Conservation (phyloP, 2,888 invertebrate genomes). For the Phrixothrix hirtus region DNA sequence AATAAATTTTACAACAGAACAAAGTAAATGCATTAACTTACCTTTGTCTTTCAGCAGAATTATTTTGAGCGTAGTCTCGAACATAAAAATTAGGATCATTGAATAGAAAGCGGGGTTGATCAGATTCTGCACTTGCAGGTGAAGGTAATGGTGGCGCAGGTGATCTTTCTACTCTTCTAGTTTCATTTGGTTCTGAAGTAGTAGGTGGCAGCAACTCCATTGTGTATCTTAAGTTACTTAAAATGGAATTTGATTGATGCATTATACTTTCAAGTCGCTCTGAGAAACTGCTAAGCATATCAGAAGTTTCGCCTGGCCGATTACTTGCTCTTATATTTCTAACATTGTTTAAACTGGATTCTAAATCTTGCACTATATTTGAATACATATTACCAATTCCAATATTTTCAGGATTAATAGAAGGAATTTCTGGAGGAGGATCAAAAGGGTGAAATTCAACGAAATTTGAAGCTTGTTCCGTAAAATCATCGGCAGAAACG, state of each 20-base stretch:
- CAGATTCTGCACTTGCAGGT: slow-evolving; percentile 11
- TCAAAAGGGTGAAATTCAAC: slow-evolving; percentile 42
- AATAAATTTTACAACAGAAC: too few species aligned
- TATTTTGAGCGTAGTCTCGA: slow-evolving; percentile 38
- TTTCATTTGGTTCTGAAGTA: slow-evolving; percentile 14
- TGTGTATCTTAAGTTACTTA: slow-evolving; percentile 50
- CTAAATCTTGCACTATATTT: slow-evolving; percentile 52
- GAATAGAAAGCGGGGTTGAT: slow-evolving; percentile 35
- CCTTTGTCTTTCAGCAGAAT: slow-evolving; percentile 10
- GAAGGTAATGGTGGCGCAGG: slow-evolving; percentile 6
- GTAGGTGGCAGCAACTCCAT: slow-evolving; percentile 46
- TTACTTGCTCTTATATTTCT: slow-evolving; percentile 45
- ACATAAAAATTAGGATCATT: slow-evolving; percentile 47
- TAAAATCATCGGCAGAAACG: slow-evolving; percentile 45
- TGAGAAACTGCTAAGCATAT: slow-evolving; percentile 52
- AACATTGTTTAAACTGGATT: slow-evolving; percentile 50
- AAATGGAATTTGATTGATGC: slow-evolving; percentile 52
- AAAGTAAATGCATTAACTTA: too few species aligned
- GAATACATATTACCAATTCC: slow-evolving; percentile 51
- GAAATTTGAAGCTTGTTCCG: slow-evolving; percentile 18
- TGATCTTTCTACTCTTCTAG: slow-evolving; percentile 7
- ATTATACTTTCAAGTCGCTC: slow-evolving; percentile 52
- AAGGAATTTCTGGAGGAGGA: slow-evolving; percentile 42
- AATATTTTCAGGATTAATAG: slow-evolving; percentile 45
- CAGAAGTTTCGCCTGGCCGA: slow-evolving; percentile 48